phyloP scores from a whole-genome alignment of 2,113 vertebrate species.

The Petrocephalus microphthalmus region DNA sequence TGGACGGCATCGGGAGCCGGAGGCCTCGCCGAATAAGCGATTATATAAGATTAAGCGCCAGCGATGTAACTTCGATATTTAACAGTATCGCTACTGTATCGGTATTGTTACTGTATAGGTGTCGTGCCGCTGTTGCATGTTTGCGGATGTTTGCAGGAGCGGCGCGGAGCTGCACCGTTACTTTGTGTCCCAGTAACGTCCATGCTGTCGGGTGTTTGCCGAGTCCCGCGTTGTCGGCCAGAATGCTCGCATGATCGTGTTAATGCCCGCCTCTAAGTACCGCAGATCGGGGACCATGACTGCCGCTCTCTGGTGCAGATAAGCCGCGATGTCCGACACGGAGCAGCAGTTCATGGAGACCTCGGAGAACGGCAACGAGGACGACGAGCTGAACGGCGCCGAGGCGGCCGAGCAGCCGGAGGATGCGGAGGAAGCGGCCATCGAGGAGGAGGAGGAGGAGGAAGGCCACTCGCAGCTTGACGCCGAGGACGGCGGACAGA shows the following conservation, averaged over 20 bases:
- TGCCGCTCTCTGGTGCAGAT: background rate
- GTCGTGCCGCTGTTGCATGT: background rate
- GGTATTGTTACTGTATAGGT: background rate
- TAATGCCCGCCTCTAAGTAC: background rate
- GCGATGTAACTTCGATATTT: background rate
- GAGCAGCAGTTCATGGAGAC: conserved; percentile 48
- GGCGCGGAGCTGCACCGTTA: background rate
- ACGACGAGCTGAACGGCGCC: conserved; percentile 25
- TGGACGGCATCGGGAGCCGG: background rate
- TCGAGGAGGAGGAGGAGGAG: conserved; percentile 37
- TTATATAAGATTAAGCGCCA: background rate
- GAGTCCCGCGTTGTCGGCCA: background rate
- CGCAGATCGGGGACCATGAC: background rate
- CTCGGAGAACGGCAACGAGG: conserved; percentile 43
- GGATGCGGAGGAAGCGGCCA: conserved; percentile 33
- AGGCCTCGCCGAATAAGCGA: background rate
- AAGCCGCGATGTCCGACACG: conserved; percentile 42
- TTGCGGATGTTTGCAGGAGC: background rate
- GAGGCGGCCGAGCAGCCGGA: conserved; percentile 20
- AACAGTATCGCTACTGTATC: background rate
- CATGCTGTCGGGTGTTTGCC: background rate
- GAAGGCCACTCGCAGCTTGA: conserved; percentile 58
- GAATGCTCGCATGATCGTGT: background rate
- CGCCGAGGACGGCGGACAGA: conserved; percentile 70
- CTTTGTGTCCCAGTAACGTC: background rate